Conservation (phyloP, 2,113 vertebrate genomes). For the Orientallactaga bullata region DNA sequence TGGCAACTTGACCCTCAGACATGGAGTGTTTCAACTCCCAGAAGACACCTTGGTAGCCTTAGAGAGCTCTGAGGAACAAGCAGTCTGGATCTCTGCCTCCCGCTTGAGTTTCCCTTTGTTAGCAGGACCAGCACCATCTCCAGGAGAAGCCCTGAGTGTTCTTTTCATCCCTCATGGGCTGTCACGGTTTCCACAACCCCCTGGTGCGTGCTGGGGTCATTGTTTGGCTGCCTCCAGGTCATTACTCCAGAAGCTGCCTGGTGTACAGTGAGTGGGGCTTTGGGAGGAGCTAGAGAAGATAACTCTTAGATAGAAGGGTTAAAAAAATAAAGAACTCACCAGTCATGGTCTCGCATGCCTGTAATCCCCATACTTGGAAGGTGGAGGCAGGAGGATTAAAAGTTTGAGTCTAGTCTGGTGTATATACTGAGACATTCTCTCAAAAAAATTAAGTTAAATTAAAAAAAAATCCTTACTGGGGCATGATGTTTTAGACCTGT, state of each 20-base stretch:
- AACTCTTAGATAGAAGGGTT: neutral
- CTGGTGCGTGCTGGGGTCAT: neutral
- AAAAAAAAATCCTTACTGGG: too few species aligned
- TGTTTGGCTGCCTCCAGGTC: neutral
- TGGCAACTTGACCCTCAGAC: neutral
- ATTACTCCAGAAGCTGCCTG: neutral
- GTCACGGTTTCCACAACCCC: neutral
- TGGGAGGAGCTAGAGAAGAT: neutral
- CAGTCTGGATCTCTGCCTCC: too few species aligned
- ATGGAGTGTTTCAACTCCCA: neutral
- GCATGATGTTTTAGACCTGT: too few species aligned
- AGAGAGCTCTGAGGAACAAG: neutral
- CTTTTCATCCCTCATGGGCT: neutral
- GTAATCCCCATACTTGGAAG: too few species aligned
- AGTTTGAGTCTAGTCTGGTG: too few species aligned
- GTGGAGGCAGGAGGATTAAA: too few species aligned
- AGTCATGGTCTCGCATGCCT: too few species aligned
- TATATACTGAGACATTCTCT: too few species aligned
- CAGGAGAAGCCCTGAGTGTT: neutral
- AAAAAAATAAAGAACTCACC: neutral
- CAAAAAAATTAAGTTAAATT: too few species aligned
- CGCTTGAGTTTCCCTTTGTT: too few species aligned
- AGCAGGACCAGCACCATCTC: neutral
- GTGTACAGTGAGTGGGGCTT: neutral
- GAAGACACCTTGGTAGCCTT: neutral